Evolutionary conservation across 2,888 invertebrate species (phyloP).

Genomic region (Azorinus chamasolen): DNA sequence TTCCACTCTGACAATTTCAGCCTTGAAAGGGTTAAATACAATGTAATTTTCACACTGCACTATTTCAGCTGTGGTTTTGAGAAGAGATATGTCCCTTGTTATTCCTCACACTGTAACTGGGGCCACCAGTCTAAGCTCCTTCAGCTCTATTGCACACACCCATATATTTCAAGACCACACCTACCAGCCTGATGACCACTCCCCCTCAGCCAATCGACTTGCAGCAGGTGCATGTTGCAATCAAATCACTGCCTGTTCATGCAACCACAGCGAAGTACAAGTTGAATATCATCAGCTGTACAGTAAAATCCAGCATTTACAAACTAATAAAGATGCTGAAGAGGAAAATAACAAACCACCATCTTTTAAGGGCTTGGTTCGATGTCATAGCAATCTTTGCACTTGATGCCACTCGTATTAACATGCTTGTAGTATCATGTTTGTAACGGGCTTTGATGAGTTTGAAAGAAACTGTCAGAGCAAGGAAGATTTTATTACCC

Average conservation of each 20-base stretch:
- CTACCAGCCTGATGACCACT: slow-evolving; percentile 38
- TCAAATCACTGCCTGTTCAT: slow-evolving; percentile 1
- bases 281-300: slow-evolving; percentile 38
- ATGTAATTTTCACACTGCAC: too few relatives aligned
- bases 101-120: too few relatives aligned
- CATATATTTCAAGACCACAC: slow-evolving; percentile 40
- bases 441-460: too few relatives aligned
- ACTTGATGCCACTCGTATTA: too few relatives aligned
- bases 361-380: slow-evolving; percentile 42
- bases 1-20: too few relatives aligned
- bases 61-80: too few relatives aligned
- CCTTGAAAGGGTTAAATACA: too few relatives aligned
- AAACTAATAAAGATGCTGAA: not conserved
- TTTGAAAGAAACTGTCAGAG: too few relatives aligned
- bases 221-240: slow-evolving; percentile 44
- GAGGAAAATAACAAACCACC: slow-evolving; percentile 28
- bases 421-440: too few relatives aligned
- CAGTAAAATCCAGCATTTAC: slow-evolving; percentile 49
- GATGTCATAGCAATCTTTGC: slow-evolving; percentile 6
- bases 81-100: too few relatives aligned
- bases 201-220: slow-evolving; percentile 49
- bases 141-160: slow-evolving; percentile 31
- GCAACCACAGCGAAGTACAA: slow-evolving; percentile 27
- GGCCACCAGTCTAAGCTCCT: slow-evolving; percentile 32
- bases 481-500: too few relatives aligned